Evolutionary conservation across 37 sponge, comb jelly and placozoan genomes (phyloP), one percentile per base, ranked within the genome.

Genomic region (Aplysina aerophoba): DNA sequence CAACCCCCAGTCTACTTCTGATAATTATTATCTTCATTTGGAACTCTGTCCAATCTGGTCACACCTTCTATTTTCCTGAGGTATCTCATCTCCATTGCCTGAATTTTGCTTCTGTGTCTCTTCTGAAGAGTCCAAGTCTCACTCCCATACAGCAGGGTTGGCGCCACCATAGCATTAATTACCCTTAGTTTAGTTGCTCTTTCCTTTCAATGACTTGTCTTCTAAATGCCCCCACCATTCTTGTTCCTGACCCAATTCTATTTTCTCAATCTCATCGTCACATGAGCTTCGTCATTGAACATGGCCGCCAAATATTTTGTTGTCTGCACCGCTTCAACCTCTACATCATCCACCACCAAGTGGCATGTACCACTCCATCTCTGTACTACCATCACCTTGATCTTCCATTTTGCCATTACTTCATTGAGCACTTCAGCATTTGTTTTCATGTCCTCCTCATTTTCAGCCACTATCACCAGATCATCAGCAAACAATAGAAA

Each of bases 11-110:
- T 13, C 63, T 62, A 14, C 50, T 44, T 62, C 73, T 71, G 33
- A 71, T 35, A n/a, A n/a, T n/a, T n/a, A n/a, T n/a, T n/a, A 8
- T 71, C 28, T 35, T 71, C 36, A 71, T 71, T 71, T 14, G 36
- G 6, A 30, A 71, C 28, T 71, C 73, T 71, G 37, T 71, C 73
- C 73, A 71, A 5, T 34, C 73, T 71, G 21, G 73, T 71, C 73
- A 71, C 73, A 35, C 73, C 73, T 67, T 67, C 69, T 6, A 71
- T 34, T 28, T 33, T 71, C 36, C 36, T 71, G 36, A 71, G 37
- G 28, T 71, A 71, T 4, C 36, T 34, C 36, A 71, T 71, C 21
- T 71, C 11, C 28, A 34, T 71, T 71, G 73, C 73, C 73, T 62
- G 64, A 28, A 62, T n/a, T 62, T 13, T 62, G 64, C 64, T 62